These are phyloP conservation scores for Cheiracanthium punctorium DNA, from an alignment of 2,888 invertebrate species.

Conservation along the genomic window DNA sequence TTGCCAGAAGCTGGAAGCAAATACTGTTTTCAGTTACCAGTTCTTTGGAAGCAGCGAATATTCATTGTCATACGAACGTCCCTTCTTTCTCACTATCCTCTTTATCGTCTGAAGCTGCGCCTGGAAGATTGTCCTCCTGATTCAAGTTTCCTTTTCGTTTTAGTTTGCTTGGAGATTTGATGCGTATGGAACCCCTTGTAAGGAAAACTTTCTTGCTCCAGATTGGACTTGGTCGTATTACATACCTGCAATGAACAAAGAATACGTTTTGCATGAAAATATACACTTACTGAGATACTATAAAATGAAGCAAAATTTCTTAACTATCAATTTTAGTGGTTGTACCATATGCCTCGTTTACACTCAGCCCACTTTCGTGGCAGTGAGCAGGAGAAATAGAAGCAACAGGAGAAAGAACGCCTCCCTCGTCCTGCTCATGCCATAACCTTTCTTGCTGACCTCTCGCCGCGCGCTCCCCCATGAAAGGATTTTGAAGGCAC, in stretches of 20 bases:
- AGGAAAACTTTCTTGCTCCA: constrained; percentile 93
- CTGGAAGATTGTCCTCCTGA: constrained; percentile 56
- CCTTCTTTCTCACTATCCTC: constrained; percentile 33
- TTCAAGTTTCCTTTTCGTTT: constrained; percentile 21
- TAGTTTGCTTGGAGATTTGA: constrained; percentile 64
- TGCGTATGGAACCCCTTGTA: constrained; percentile 71
- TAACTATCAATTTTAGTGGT: no score
- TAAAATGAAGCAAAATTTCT: no score
- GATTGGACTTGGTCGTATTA: constrained; percentile 95
- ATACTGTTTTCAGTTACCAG: neutral
- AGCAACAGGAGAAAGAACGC: no score
- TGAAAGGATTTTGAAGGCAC: no score
- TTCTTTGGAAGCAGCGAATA: neutral
- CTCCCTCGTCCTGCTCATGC: no score
- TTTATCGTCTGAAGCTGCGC: constrained; percentile 36
- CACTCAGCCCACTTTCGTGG: no score
- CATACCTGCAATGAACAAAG: constrained; percentile 80
- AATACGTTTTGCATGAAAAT: no score
- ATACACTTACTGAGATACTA: no score
- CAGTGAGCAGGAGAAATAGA: no score
- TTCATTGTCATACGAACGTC: constrained; percentile 43
- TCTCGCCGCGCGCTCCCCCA: no score
- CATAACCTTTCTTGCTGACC: no score
- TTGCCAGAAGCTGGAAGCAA: neutral
- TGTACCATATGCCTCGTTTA: no score